phyloP scores from a whole-genome alignment of 2,888 invertebrate species.

The Tetranychus truncatus region DNA sequence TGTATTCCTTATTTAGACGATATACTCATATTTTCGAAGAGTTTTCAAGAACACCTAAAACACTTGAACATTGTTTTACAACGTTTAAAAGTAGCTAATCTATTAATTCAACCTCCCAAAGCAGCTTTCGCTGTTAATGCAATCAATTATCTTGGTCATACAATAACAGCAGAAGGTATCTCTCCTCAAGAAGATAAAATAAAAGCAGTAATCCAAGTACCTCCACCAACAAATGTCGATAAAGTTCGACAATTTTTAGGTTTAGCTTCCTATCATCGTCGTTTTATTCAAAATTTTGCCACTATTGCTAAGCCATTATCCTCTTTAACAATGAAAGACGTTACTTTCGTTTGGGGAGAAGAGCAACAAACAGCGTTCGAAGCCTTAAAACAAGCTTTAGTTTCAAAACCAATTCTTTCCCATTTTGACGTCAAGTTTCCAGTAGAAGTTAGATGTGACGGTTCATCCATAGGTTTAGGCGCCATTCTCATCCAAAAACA shows the following conservation, averaged over 20 bases:
- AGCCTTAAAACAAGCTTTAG: not conserved
- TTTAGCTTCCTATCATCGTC: not conserved
- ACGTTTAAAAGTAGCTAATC: not conserved
- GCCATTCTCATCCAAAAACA: not conserved
- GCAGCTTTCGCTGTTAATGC: not conserved
- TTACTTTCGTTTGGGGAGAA: not conserved
- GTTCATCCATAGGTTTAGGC: not conserved
- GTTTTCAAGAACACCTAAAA: not conserved
- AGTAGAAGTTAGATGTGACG: not conserved
- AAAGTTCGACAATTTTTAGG: not conserved
- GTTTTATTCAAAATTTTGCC: not conserved
- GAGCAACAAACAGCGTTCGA: not conserved
- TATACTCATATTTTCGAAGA: too few species aligned
- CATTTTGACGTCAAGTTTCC: not conserved
- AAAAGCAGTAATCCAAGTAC: not conserved
- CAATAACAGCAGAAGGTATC: not conserved
- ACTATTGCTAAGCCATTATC: conserved; percentile 10
- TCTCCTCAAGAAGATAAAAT: not conserved
- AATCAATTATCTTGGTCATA: not conserved
- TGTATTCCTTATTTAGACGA: too few species aligned
- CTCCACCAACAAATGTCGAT: not conserved
- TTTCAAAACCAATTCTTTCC: not conserved
- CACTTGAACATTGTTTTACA: not conserved
- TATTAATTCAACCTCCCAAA: not conserved
- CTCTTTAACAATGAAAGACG: not conserved